Evolutionary conservation across 2,113 vertebrate species (phyloP).

Genomic region (Urocolius indicus): DNA sequence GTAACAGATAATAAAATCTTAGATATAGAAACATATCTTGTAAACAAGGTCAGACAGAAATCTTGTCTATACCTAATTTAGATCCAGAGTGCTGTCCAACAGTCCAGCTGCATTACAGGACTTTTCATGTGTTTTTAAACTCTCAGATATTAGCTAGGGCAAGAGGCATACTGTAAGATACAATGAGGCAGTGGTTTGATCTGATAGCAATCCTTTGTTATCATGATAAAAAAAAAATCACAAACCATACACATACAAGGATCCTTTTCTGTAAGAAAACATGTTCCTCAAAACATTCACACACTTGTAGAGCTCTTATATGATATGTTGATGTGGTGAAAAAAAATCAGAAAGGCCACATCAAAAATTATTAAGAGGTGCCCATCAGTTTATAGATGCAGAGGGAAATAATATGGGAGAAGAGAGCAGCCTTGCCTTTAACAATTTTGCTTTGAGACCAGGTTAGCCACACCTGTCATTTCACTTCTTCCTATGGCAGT

Average conservation of each 20-base stretch:
- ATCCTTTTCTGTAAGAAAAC: not conserved
- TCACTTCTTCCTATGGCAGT: not conserved
- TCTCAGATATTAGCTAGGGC: not conserved
- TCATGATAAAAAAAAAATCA: not conserved
- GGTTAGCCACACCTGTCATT: not conserved
- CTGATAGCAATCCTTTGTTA: not conserved
- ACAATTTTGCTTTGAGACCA: not conserved
- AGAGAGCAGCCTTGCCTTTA: not conserved
- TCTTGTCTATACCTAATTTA: accelerated
- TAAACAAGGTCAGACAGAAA: not conserved
- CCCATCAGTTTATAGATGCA: not conserved
- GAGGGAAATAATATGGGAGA: not conserved
- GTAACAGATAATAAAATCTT: not conserved
- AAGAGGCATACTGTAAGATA: not conserved
- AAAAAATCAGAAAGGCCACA: not conserved
- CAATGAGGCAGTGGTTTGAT: not conserved
- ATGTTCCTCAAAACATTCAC: not conserved
- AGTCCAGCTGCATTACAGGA: accelerated
- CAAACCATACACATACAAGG: not conserved
- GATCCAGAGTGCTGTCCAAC: not conserved
- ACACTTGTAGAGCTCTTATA: not conserved
- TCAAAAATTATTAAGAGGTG: not conserved
- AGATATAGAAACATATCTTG: not conserved
- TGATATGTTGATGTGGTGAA: not conserved
- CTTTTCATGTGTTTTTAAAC: not conserved